Conservation (phyloP, 2,888 invertebrate genomes). For the Drosophila fungiperda region DNA sequence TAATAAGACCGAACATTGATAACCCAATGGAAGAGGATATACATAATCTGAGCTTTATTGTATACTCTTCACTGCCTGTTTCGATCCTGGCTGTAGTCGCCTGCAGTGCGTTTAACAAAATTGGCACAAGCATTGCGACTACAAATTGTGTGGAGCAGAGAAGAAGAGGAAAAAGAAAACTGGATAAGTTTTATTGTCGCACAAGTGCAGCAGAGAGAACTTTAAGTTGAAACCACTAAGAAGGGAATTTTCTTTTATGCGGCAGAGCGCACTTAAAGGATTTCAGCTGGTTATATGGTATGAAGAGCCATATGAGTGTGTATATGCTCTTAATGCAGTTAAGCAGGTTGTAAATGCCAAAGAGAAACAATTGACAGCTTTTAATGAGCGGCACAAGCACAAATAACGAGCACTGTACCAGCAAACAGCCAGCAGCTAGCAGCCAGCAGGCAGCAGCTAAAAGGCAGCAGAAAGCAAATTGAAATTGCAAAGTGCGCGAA, state of each 20-base stretch:
- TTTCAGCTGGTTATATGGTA: slow-evolving; percentile 19
- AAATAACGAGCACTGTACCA: slow-evolving; percentile 50
- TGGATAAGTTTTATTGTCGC: slow-evolving; percentile 53
- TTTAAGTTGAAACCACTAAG: slow-evolving; percentile 65
- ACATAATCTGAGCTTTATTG: slow-evolving; percentile 61
- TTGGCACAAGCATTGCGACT: slow-evolving; percentile 46
- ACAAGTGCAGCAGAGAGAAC: slow-evolving; percentile 32
- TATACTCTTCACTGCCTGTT: slow-evolving; percentile 27
- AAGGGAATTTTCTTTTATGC: slow-evolving; percentile 53
- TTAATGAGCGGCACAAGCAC: slow-evolving; percentile 65
- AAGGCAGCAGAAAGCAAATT: slow-evolving; percentile 46
- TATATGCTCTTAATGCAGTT: slow-evolving; percentile 38
- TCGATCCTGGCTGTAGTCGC: slow-evolving; percentile 28
- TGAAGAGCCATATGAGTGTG: slow-evolving; percentile 27
- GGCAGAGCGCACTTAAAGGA: slow-evolving; percentile 50
- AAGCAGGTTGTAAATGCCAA: slow-evolving; percentile 69
- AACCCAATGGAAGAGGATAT: slow-evolving; percentile 42
- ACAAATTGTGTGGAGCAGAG: slow-evolving; percentile 48
- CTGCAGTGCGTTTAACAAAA: slow-evolving; percentile 39
- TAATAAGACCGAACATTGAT: slow-evolving; percentile 23
- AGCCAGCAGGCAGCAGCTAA: slow-evolving; percentile 10
- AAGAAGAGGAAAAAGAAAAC: slow-evolving; percentile 10
- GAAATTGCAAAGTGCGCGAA: slow-evolving; percentile 55
- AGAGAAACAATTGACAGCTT: slow-evolving; percentile 76
- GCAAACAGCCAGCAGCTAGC: slow-evolving; percentile 3